These are phyloP conservation scores for Dasyprocta punctata DNA, from an alignment of 2,113 vertebrate species.

Conservation along the genomic window DNA sequence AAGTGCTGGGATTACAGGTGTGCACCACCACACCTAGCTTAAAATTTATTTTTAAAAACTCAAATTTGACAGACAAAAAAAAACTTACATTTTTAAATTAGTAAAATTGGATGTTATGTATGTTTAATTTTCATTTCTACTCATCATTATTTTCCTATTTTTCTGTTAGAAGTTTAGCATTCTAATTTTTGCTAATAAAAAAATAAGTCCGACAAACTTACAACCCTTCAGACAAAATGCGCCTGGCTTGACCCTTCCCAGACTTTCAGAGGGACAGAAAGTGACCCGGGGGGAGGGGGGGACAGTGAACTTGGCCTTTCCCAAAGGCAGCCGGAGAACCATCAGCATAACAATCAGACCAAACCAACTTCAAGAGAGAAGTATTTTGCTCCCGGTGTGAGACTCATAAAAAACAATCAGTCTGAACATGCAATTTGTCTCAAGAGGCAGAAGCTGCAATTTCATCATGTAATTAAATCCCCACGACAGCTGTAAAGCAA, in stretches of 20 bases:
- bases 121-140: not conserved
- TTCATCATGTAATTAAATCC: constrained; percentile 80
- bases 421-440: constrained; percentile 76
- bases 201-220: not conserved
- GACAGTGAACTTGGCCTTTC: not conserved
- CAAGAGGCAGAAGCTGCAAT: constrained; percentile 76
- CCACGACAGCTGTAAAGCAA: constrained; percentile 54
- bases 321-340: not conserved
- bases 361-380: constrained; percentile 56
- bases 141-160: not conserved
- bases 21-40: no score
- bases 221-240: not conserved
- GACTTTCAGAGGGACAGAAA: accelerated
- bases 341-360: constrained; percentile 10
- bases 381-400: constrained; percentile 70
- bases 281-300: accelerated
- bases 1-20: not conserved
- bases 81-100: not conserved
- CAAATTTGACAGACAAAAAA: not conserved
- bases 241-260: not conserved
- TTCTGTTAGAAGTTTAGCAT: not conserved
- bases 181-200: not conserved
- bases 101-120: not conserved
- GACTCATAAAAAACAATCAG: constrained; percentile 75
- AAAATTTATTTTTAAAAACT: not conserved